phyloP scores from a whole-genome alignment of 1,140 invertebrate species.

The Maconellicoccus hirsutus region DNA sequence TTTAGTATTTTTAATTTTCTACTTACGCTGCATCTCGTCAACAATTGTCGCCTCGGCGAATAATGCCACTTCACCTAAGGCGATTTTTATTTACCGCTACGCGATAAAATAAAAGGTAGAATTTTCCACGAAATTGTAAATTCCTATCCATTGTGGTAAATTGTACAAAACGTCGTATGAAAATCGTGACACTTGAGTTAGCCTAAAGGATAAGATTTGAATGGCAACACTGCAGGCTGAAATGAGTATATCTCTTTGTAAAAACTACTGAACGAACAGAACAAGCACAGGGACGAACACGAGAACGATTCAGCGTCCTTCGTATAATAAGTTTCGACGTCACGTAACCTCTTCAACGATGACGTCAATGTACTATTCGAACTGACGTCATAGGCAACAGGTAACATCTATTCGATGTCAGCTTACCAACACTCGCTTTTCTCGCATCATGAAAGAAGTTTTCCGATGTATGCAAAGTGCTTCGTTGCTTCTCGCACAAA shows the following conservation, averaged over 20 bases:
- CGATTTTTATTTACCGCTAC: too few species aligned
- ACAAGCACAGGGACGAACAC: not conserved
- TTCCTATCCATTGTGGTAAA: too few species aligned
- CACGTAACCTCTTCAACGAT: constrained; percentile 17
- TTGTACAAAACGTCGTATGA: too few species aligned
- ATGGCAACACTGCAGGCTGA: not conserved
- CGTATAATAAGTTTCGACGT: not conserved
- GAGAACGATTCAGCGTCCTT: not conserved
- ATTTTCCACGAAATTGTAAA: too few species aligned
- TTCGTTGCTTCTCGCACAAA: not conserved
- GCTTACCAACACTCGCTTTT: constrained; percentile 5
- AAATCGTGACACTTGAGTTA: too few species aligned
- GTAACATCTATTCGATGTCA: constrained; percentile 1
- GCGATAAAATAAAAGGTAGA: too few species aligned
- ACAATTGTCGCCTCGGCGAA: too few species aligned
- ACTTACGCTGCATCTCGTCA: too few species aligned
- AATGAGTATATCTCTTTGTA: not conserved
- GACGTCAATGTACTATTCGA: constrained; percentile 17
- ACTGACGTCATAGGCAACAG: constrained; percentile 19
- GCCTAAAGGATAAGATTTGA: too few species aligned
- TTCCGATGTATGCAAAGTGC: constrained; percentile 3
- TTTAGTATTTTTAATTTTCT: not conserved
- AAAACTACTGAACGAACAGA: not conserved
- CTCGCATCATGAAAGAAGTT: not conserved
- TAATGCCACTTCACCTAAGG: too few species aligned